These are phyloP conservation scores for Cisticola juncidis DNA, from an alignment of 2,113 vertebrate species.

Conservation along the genomic window DNA sequence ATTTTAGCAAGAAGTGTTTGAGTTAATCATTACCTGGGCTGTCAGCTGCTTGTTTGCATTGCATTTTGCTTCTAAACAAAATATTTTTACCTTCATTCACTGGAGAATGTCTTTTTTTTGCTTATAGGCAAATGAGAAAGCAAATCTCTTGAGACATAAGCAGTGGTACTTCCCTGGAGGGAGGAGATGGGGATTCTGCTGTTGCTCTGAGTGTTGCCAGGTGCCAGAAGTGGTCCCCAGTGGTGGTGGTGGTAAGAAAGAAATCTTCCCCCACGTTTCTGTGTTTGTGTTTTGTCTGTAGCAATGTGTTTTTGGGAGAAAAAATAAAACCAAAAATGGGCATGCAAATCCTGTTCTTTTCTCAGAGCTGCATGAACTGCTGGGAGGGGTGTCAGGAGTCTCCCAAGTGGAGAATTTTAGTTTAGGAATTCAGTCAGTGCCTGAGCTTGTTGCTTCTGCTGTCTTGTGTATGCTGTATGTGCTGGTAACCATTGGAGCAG, in stretches of 20 bases:
- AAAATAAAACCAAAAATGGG: not conserved
- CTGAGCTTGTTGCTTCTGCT: not conserved
- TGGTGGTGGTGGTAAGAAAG: constrained; percentile 55
- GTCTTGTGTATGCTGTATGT: not conserved
- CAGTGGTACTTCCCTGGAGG: constrained; percentile 26
- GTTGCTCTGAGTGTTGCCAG: constrained; percentile 50
- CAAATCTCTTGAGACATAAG: constrained; percentile 52
- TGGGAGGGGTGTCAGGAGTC: not conserved
- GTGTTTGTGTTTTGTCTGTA: not conserved
- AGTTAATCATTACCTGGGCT: not conserved
- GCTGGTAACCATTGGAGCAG: not conserved
- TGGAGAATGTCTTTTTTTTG: constrained; percentile 48
- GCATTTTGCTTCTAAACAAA: constrained; percentile 30
- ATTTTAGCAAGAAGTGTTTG: not conserved
- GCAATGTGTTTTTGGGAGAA: not conserved
- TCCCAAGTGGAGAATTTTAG: not conserved
- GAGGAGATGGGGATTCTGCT: constrained; percentile 44
- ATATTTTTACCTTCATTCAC: not conserved
- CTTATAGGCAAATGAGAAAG: constrained; percentile 55
- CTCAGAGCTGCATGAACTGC: not conserved
- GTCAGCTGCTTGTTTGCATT: constrained; percentile 22
- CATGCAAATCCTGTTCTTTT: not conserved
- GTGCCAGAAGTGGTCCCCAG: constrained; percentile 38
- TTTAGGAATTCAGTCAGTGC: not conserved
- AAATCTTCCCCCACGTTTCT: not conserved